phyloP scores from a whole-genome alignment of 1,140 invertebrate species.

The Cephus cinctus region DNA sequence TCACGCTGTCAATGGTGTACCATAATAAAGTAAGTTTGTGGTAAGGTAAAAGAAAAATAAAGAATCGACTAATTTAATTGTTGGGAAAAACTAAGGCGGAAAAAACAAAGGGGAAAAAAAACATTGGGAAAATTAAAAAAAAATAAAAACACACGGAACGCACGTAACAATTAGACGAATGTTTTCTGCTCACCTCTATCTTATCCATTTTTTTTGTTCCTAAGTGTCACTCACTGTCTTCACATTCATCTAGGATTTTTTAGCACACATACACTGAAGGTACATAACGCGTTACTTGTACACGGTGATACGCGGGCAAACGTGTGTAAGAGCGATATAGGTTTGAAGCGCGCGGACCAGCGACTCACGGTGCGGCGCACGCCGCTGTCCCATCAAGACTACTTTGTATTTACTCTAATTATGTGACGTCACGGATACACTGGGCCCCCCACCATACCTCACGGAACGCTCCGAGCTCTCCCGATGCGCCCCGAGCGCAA shows the following conservation, averaged over 20 bases:
- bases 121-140: background rate
- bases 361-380: slow-evolving; percentile 59
- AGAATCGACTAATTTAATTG: too few relatives aligned
- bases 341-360: slow-evolving; percentile 56
- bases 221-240: slow-evolving; percentile 45
- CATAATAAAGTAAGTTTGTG: too few relatives aligned
- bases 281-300: slow-evolving; percentile 38
- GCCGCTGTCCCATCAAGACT: slow-evolving; percentile 67
- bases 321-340: slow-evolving; percentile 5
- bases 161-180: background rate
- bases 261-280: slow-evolving; percentile 37
- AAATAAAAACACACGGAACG: too few relatives aligned
- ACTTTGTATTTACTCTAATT: slow-evolving; percentile 79
- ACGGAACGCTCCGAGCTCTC: slow-evolving; percentile 16
- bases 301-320: too few relatives aligned
- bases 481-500: slow-evolving; percentile 14
- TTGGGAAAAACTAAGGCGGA: too few relatives aligned
- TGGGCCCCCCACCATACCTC: slow-evolving; percentile 41
- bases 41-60: too few relatives aligned
- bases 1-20: too few relatives aligned
- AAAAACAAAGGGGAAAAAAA: background rate
- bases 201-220: slow-evolving; percentile 51
- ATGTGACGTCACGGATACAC: slow-evolving; percentile 70
- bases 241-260: slow-evolving; percentile 50
- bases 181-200: slow-evolving; percentile 51